Base-by-base conservation (phyloP, 2,113 vertebrate genomes). In the Dromiciops gliroides region DNA sequence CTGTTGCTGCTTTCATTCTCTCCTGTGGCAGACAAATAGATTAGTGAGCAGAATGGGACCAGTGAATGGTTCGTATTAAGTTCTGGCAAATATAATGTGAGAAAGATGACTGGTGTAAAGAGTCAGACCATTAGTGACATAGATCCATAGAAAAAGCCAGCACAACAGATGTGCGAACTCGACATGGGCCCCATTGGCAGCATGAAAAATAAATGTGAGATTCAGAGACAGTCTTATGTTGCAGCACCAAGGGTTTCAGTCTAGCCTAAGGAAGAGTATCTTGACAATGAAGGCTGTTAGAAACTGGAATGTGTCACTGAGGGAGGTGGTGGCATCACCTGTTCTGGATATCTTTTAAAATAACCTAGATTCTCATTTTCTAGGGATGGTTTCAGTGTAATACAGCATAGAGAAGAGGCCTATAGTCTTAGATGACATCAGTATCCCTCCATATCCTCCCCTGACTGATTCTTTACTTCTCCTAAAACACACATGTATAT, bases 1-100 rank as follows among this genome's bases (percentile, higher is more conserved):
- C n/a, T 75, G 37, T 91, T 90, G 24, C 22, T 47, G 83, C 94
- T 90, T 97, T 97, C 92, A 88, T 83, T 50, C 91, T 92, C 96
- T 51, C 25, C 91, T 91, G 49, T 44, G 19, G 19, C 95, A 89
- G 48, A 92, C 92, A 95, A 0, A 96, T 37, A 2, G 49, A 93
- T 88, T 52, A 92, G 3, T n/a, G 94, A 95, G 51, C 93, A 60
- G 96, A 95, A 56, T 0, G 91, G 50, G 48, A 51, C 48, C 93
- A 90, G 89, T 88, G 67, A 75, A 94, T 51, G n/a, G 19, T 83
- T 75, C 3, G 44, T 51, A 19, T 25, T n/a, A 89, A 97, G 50
- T 75, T 95, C 3, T 8, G 52, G 25, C 2, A 91, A 31, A 31
- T 47, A 2, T 88, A 90, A 94, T 51, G 67, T 22, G 48, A 49